These are phyloP conservation scores for Gnathonemus longibarbis DNA, from an alignment of 2,113 vertebrate species.

Conservation along the genomic window DNA sequence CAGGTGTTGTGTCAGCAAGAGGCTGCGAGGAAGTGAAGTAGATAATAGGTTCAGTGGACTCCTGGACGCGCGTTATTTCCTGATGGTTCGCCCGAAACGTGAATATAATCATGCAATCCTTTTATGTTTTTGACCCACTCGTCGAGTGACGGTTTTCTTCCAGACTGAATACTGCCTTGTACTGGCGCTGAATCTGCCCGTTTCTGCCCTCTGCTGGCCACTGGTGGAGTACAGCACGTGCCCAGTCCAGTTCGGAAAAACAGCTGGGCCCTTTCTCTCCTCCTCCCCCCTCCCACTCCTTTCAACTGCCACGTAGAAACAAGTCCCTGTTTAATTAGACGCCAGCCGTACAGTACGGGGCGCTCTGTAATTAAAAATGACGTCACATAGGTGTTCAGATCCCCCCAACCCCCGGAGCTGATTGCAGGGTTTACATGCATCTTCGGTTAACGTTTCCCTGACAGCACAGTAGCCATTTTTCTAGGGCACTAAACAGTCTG, in stretches of 20 bases:
- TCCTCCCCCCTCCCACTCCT: constrained; percentile 1
- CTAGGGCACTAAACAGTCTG: background rate
- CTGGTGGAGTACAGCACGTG: background rate
- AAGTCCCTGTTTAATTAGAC: constrained; percentile 20
- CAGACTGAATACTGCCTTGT: background rate
- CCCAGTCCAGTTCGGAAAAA: background rate
- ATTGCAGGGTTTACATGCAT: background rate
- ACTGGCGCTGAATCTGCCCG: background rate
- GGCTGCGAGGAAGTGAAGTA: background rate
- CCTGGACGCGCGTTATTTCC: background rate
- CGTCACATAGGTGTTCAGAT: constrained; percentile 11
- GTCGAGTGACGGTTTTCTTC: background rate
- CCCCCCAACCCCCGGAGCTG: background rate
- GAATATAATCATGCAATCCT: background rate
- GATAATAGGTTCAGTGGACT: background rate
- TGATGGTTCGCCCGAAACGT: background rate
- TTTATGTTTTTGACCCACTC: background rate
- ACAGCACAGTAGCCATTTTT: background rate
- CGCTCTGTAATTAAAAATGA: constrained; percentile 16
- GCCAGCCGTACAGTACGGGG: background rate
- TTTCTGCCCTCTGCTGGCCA: constrained; percentile 3
- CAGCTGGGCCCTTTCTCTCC: background rate
- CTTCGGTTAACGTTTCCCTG: background rate
- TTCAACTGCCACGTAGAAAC: constrained; percentile 17
- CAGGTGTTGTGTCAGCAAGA: constrained; percentile 8